Evolutionary conservation across 2,797 vertebrate species (phyloP).

Genomic region (Argya squamiceps): DNA sequence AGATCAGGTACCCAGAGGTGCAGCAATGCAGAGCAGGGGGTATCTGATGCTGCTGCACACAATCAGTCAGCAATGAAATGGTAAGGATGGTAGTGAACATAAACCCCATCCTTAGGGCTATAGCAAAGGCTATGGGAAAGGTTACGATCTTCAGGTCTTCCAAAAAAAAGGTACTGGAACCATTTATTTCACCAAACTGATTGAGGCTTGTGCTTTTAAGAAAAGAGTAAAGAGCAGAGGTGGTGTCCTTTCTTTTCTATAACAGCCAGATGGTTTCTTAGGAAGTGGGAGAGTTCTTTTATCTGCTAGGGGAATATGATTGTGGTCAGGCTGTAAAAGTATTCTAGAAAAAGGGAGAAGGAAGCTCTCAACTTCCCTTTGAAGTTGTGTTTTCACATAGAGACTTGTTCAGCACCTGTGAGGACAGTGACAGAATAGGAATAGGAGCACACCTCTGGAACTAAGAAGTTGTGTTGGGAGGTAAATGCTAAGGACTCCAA

Average conservation of each 20-base stretch:
- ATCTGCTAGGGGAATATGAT: neutral
- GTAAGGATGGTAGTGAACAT: neutral
- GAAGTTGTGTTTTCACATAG: neutral
- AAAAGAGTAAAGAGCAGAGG: neutral
- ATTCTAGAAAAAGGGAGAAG: neutral
- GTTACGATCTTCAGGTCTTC: neutral
- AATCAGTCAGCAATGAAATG: neutral
- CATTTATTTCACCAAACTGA: neutral
- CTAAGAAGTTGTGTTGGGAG: rapidly evolving
- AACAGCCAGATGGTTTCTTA: neutral
- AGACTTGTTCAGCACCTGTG: neutral
- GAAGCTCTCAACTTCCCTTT: neutral
- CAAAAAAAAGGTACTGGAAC: neutral
- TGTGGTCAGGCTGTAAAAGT: neutral
- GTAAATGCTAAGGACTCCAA: neutral
- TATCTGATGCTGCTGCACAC: neutral
- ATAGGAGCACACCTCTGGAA: neutral
- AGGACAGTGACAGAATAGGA: neutral
- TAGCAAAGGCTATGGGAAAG: neutral
- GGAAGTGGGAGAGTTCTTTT: neutral
- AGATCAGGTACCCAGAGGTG: neutral
- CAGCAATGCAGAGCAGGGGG: neutral
- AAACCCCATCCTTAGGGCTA: neutral
- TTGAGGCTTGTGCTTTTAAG: neutral
- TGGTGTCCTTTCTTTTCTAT: neutral